Percentiles rank a stretch among this genome's conserved stretches.
phyloP scores from a whole-genome alignment of 2,797 vertebrate genomes.

The Lutra lutra region DNA sequence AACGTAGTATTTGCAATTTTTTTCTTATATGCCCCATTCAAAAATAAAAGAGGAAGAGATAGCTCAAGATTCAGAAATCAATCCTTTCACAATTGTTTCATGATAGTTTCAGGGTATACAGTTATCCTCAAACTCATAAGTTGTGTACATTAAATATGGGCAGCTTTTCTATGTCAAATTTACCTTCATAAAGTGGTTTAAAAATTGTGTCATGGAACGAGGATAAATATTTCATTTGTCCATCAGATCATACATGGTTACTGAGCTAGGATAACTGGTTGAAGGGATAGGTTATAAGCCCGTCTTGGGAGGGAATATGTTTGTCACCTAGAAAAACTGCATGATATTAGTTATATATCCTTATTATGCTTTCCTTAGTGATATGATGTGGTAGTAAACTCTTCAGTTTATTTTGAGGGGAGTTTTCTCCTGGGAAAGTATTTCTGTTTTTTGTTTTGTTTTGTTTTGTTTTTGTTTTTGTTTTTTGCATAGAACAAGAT shows the following conservation, averaged over 20 bases:
- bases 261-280: background rate
- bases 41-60: conserved; percentile 22
- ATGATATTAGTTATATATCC: too few species aligned
- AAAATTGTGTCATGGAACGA: conserved; percentile 30
- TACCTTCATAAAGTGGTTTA: background rate
- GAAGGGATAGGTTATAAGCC: conserved; percentile 33
- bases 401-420: conserved; percentile 52
- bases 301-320: background rate
- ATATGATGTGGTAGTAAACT: background rate
- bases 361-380: background rate
- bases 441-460: background rate
- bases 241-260: conserved; percentile 2
- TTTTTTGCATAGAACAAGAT: too few species aligned
- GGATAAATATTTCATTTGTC: conserved; percentile 29
- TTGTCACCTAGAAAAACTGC: conserved; percentile 12
- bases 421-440: conserved; percentile 9
- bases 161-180: background rate
- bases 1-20: background rate
- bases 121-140: background rate
- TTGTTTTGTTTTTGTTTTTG: too few species aligned
- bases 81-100: conserved; percentile 51
- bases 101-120: background rate
- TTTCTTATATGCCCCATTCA: background rate
- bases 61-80: background rate
- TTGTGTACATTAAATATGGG: background rate